A percentile compares a stretch with the other conserved stretches of the same genome.
Evolutionary conservation across 2,888 invertebrate species (phyloP).

Genomic region (Atrina japonica): DNA sequence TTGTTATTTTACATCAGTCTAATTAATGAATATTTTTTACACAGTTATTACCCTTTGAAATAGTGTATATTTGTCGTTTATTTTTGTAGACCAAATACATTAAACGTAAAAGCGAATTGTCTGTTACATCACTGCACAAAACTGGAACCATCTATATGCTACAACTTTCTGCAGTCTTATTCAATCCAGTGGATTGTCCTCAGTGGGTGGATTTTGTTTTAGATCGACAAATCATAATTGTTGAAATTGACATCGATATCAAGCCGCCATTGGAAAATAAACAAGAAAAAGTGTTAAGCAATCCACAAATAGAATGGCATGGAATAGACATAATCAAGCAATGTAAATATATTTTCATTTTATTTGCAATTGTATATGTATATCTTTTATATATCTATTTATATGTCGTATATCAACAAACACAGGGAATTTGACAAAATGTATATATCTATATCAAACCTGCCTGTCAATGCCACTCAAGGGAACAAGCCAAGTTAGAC

Average conservation of each 20-base stretch:
- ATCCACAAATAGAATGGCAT: slow-evolving; percentile 19
- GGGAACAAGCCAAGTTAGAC: no score
- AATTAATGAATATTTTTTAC: no score
- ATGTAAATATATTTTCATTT: slow-evolving; percentile 3
- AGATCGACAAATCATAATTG: slow-evolving; percentile 11
- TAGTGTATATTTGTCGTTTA: no score
- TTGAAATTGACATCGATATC: slow-evolving; percentile 1
- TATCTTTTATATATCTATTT: no score
- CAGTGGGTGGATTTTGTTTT: slow-evolving; percentile 14
- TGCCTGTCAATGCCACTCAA: no score
- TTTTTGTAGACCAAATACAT: background rate
- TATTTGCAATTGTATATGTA: no score
- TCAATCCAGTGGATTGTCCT: slow-evolving; percentile 18
- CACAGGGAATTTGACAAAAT: no score
- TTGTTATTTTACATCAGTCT: no score
- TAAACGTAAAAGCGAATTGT: slow-evolving; percentile 15
- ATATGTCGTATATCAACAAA: no score
- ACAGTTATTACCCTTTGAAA: no score
- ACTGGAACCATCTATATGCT: background rate
- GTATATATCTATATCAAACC: no score
- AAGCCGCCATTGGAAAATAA: background rate
- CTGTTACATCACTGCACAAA: slow-evolving; percentile 10
- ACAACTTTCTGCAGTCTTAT: slow-evolving; percentile 6
- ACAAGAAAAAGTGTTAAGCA: background rate
- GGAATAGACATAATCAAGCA: slow-evolving; percentile 19